Evolutionary conservation across 2,797 vertebrate species (phyloP).

Genomic region (Cyprinodon diabolis): DNA sequence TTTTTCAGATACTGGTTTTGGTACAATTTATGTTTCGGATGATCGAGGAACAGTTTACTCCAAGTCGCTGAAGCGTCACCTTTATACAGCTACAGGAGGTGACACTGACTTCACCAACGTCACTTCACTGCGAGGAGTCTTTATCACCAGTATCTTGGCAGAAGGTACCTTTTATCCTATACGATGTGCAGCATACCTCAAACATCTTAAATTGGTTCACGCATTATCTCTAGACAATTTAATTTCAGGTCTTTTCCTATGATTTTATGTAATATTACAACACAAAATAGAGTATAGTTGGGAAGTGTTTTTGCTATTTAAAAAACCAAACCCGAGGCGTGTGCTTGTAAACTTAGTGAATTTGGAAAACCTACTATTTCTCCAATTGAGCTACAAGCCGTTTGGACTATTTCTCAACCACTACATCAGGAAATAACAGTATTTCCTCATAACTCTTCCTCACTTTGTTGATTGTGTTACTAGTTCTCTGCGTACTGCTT

Average conservation of each 20-base stretch:
- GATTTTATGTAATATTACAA: neutral
- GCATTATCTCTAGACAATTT: no score
- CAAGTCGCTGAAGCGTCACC: constrained; percentile 92
- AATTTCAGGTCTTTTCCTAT: neutral
- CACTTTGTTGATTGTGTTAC: no score
- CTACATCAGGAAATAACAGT: no score
- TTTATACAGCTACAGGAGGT: constrained; percentile 89
- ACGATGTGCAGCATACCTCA: neutral
- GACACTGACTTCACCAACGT: constrained; percentile 96
- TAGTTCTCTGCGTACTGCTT: no score
- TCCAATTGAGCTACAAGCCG: neutral
- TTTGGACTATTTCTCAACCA: neutral
- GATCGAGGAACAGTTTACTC: constrained; percentile 93
- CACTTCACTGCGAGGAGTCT: constrained; percentile 93
- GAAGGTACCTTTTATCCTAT: constrained; percentile 79
- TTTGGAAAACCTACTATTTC: neutral
- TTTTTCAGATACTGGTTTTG: constrained; percentile 86
- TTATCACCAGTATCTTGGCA: constrained; percentile 88
- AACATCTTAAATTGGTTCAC: neutral
- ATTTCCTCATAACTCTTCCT: no score
- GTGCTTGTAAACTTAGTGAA: no score
- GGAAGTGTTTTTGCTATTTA: neutral
- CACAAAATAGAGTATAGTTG: no score
- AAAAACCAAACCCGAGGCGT: neutral
- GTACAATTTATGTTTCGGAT: constrained; percentile 94